A percentile compares a stretch with the other conserved stretches of the same genome.
These are phyloP conservation scores for Heliconius aoede DNA, from an alignment of 2,888 invertebrate genomes.

Conservation along the genomic window DNA sequence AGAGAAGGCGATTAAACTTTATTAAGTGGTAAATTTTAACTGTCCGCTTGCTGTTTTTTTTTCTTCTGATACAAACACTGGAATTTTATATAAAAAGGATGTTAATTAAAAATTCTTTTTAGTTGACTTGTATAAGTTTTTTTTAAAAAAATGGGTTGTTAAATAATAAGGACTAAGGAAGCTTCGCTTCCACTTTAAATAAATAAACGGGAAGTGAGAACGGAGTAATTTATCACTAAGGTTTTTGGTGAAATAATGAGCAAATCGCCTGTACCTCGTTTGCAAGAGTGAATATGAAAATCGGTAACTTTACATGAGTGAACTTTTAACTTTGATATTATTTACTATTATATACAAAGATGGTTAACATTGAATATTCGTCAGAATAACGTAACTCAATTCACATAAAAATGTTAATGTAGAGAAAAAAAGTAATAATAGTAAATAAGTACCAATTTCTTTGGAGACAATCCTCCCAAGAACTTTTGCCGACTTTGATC, in stretches of 20 bases:
- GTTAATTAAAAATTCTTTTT: neutral
- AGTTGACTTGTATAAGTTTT: neutral
- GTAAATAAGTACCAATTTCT: neutral
- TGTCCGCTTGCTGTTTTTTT: slow-evolving; percentile 17
- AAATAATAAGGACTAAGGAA: neutral
- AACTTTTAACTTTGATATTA: too few species aligned
- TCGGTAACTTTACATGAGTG: too few species aligned
- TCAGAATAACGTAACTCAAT: neutral
- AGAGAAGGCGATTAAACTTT: too few species aligned
- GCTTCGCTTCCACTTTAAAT: neutral
- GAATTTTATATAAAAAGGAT: neutral
- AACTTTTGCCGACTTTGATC: slow-evolving; percentile 3
- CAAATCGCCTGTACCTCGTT: neutral
- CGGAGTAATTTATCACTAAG: neutral
- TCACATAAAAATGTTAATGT: neutral
- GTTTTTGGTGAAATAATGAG: neutral
- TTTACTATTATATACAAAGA: neutral
- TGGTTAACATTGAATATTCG: neutral
- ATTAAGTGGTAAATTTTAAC: too few species aligned
- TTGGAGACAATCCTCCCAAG: neutral
- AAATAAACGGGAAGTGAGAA: neutral
- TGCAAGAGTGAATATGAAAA: too few species aligned
- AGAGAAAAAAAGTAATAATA: neutral
- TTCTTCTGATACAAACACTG: slow-evolving; percentile 5
- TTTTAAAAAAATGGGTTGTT: neutral